Evolutionary conservation across 2,797 vertebrate genomes (phyloP).

Genomic region (Poeciliopsis infans): DNA sequence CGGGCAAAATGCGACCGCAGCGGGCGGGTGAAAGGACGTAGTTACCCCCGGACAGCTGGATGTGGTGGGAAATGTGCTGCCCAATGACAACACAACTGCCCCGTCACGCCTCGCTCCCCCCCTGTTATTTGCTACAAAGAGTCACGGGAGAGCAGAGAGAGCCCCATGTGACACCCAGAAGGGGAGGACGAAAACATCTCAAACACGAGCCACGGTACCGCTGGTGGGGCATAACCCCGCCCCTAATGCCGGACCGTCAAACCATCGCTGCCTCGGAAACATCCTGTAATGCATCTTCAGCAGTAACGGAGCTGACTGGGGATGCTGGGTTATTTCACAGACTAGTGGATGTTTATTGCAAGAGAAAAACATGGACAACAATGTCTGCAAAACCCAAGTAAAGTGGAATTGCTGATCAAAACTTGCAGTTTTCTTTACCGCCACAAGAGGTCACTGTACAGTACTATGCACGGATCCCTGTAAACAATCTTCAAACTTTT

Average conservation of each 20-base stretch:
- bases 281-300: not conserved
- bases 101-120: slow-evolving; percentile 53
- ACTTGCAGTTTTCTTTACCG: not conserved
- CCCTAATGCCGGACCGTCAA: slow-evolving; percentile 1
- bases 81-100: slow-evolving; percentile 53
- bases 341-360: not conserved
- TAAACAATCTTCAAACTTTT: not conserved
- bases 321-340: not conserved
- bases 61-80: slow-evolving; percentile 44
- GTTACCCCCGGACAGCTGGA: slow-evolving; percentile 26
- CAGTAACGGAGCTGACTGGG: not conserved
- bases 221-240: slow-evolving; percentile 24
- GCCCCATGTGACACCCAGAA: slow-evolving; percentile 72
- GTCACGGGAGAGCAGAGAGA: slow-evolving; percentile 71
- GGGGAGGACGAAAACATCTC: slow-evolving; percentile 37
- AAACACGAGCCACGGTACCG: slow-evolving; percentile 29
- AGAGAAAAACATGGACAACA: not conserved
- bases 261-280: not conserved
- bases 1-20: not conserved
- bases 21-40: slow-evolving; percentile 7
- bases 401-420: slow-evolving; percentile 5
- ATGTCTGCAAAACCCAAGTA: not conserved
- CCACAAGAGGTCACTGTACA: slow-evolving; percentile 43
- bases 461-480: not conserved
- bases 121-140: slow-evolving; percentile 60